Evolutionary conservation across 2,797 vertebrate species (phyloP).

Genomic region (Ctenochaetus hawaiiensis): DNA sequence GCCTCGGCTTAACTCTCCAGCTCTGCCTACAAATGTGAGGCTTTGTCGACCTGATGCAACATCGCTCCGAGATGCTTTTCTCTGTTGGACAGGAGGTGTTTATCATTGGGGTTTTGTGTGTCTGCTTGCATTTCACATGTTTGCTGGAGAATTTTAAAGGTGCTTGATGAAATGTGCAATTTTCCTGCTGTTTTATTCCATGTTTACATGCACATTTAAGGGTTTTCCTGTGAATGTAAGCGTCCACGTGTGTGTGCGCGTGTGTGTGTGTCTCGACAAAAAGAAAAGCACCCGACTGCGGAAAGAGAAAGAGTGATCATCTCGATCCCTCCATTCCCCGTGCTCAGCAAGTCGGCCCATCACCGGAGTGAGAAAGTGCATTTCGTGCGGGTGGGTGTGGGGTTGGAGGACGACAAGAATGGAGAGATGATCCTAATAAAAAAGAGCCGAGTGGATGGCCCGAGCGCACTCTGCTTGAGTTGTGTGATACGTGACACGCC

Average conservation of each 20-base stretch:
- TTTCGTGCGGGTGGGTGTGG: not conserved
- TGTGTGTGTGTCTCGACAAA: not conserved
- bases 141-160: conserved; percentile 1
- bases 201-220: conserved; percentile 5
- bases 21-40: conserved; percentile 55
- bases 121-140: conserved; percentile 20
- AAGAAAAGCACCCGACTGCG: conserved; percentile 20
- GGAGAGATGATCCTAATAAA: conserved; percentile 62
- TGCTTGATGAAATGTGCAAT: not conserved
- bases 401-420: conserved; percentile 25
- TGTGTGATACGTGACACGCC: conserved; percentile 54
- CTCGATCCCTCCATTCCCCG: conserved; percentile 49
- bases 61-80: conserved; percentile 35
- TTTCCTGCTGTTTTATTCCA: not conserved
- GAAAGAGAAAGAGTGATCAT: conserved; percentile 60
- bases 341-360: conserved; percentile 61
- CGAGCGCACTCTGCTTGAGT: conserved; percentile 37
- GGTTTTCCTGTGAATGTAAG: not conserved
- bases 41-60: conserved; percentile 50
- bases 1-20: conserved; percentile 61
- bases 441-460: conserved; percentile 45
- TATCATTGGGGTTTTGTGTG: conserved; percentile 26
- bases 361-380: conserved; percentile 38
- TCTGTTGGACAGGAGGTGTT: conserved; percentile 34
- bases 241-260: not conserved